Base-by-base conservation (phyloP, 2,888 invertebrate species). In the Drosophila villosipedis region DNA sequence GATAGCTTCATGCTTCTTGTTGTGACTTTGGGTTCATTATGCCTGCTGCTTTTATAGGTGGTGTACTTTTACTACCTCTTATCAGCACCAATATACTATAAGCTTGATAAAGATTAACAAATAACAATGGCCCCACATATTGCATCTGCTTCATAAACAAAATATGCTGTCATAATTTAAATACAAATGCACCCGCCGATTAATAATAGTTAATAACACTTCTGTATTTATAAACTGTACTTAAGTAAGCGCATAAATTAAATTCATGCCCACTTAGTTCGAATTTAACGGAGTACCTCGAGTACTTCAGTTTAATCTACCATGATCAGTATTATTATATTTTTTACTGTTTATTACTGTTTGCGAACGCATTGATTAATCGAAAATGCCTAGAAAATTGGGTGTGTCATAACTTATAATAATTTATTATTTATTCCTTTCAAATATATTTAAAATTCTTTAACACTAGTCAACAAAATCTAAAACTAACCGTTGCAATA, bases 21-120 rank as follows among this genome's bases (percentile, higher is more conserved):
- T 66, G 25, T 74, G 52, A 22, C 22, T 19, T 3, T 37, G 14
- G 28, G 9, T 31, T 7, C 12, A 1, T 12, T 22, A 25, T 31
- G 22, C 4, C 1, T n/a, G 19, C 19, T 31, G 35, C 65, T 89
- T 86, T 70, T 84, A 91, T 89, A 84, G 72, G 33, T 37, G 22
- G 47, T 4, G 4, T 9, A 33, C 28, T n/a, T 16, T 6, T 12
- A 30, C 28, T 37, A 9, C 37, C 10, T 4, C 63, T 84, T 82
- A 69, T 84, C 84, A 52, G 60, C 10, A 22, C 4, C 22, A 5
- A 7, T 33, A 22, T 47, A 31, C 37, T 22, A 41, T 39, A 25
- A 19, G 12, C 33, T 25, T 57, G 77, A 80, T 77, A 70, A 70
- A 49, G 54, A 19, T 41, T 19, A 54, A 22, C 47, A 39, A 72